Conservation (phyloP, 2,888 invertebrate genomes). For the Eupithecia pulchellata region DNA sequence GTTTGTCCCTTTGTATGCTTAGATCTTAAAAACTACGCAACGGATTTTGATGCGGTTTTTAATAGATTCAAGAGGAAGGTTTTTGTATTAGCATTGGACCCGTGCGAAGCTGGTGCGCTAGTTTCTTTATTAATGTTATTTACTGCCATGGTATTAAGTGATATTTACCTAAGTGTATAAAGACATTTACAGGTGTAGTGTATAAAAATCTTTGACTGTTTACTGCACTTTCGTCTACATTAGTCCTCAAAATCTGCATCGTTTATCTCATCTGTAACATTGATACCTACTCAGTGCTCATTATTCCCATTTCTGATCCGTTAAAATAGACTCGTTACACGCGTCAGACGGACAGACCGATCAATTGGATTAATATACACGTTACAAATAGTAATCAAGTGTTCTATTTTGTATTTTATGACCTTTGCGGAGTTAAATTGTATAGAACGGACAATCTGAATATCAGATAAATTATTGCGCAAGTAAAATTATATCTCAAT, state of each 20-base stretch:
- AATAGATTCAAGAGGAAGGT: no score
- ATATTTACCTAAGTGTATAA: not conserved
- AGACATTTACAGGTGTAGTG: no score
- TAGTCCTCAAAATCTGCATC: no score
- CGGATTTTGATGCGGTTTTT: no score
- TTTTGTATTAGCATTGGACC: no score
- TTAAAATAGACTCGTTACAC: conserved; percentile 79
- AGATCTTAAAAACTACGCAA: no score
- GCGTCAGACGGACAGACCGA: conserved; percentile 74
- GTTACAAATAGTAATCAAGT: conserved; percentile 83
- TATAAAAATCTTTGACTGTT: no score
- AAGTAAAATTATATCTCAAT: not conserved
- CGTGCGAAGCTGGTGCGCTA: no score
- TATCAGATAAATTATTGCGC: not conserved
- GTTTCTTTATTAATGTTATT: no score
- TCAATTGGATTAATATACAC: conserved; percentile 80
- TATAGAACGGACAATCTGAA: conserved; percentile 15
- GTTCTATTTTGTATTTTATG: conserved; percentile 71
- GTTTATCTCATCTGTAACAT: conserved; percentile 9
- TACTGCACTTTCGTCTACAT: no score
- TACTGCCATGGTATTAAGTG: not conserved
- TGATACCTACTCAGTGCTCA: conserved; percentile 52
- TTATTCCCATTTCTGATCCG: conserved; percentile 31
- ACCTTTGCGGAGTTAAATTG: conserved; percentile 61
- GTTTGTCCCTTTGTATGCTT: no score